Conservation (phyloP, 2,888 invertebrate species). For the Patella pellucida region DNA sequence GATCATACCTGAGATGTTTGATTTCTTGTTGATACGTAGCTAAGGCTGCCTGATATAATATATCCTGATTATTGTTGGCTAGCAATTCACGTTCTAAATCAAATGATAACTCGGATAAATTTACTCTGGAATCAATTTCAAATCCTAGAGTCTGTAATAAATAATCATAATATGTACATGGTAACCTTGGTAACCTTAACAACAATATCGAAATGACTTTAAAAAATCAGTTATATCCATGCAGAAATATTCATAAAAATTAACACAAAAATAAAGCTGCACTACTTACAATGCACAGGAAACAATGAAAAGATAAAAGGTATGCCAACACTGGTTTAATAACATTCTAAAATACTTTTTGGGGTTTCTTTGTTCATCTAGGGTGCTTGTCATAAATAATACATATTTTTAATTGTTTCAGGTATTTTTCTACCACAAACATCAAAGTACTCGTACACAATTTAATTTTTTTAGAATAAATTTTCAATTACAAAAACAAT, state of each 20-base stretch:
- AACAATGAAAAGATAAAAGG: too few relatives aligned
- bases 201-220: too few relatives aligned
- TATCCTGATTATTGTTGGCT: conserved; percentile 50
- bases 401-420: too few relatives aligned
- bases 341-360: too few relatives aligned
- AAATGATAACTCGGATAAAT: conserved; percentile 58
- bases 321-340: too few relatives aligned
- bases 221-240: too few relatives aligned
- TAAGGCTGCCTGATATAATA: conserved; percentile 58
- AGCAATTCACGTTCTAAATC: conserved; percentile 59
- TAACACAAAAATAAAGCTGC: too few relatives aligned
- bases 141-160: conserved; percentile 63
- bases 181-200: background rate
- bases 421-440: background rate
- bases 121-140: conserved; percentile 57
- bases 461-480: background rate
- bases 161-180: background rate
- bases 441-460: background rate
- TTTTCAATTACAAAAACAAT: background rate
- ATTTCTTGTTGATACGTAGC: conserved; percentile 63
- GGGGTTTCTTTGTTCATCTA: too few relatives aligned
- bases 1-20: conserved; percentile 56
- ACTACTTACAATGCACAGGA: too few relatives aligned
- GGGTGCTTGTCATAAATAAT: too few relatives aligned
- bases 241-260: too few relatives aligned